Conservation (phyloP, 2,888 invertebrate genomes). For the Aleiodes leptofemur region DNA sequence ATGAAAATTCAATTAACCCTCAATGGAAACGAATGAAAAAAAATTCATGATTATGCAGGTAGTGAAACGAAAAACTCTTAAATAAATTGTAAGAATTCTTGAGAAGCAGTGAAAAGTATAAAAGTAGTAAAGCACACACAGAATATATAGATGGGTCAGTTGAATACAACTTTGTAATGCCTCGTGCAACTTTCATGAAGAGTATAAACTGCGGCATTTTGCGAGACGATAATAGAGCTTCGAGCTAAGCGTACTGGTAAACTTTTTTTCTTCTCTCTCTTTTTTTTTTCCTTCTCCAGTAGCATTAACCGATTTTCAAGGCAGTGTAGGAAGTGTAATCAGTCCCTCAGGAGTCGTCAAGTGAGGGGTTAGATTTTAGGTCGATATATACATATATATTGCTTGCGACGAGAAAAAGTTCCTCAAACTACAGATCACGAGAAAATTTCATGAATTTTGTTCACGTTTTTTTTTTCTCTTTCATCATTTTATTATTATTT, state of each 20-base stretch:
- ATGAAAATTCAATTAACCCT: no score
- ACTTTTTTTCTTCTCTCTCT: neutral
- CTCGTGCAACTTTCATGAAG: conserved; percentile 1
- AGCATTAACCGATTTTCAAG: conserved; percentile 7
- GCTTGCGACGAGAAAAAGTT: neutral
- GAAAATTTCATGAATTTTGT: neutral
- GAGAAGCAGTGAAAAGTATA: neutral
- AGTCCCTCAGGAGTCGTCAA: conserved; percentile 11
- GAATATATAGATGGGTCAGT: conserved; percentile 14
- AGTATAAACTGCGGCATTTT: conserved; percentile 17
- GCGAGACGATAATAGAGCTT: conserved; percentile 24
- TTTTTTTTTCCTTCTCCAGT: neutral
- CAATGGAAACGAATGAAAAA: no score
- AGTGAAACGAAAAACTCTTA: neutral
- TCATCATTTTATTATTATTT: neutral
- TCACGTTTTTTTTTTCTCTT: neutral
- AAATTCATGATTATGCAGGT: no score
- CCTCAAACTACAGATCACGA: no score
- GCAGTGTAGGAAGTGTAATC: conserved; percentile 8
- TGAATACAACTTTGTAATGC: conserved; percentile 18
- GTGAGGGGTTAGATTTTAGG: neutral
- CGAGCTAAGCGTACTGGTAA: conserved; percentile 9
- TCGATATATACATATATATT: neutral
- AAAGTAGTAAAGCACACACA: conserved; percentile 7
- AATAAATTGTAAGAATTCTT: neutral